phyloP scores from a whole-genome alignment of 2,888 invertebrate species.

The Phalera bucephala region DNA sequence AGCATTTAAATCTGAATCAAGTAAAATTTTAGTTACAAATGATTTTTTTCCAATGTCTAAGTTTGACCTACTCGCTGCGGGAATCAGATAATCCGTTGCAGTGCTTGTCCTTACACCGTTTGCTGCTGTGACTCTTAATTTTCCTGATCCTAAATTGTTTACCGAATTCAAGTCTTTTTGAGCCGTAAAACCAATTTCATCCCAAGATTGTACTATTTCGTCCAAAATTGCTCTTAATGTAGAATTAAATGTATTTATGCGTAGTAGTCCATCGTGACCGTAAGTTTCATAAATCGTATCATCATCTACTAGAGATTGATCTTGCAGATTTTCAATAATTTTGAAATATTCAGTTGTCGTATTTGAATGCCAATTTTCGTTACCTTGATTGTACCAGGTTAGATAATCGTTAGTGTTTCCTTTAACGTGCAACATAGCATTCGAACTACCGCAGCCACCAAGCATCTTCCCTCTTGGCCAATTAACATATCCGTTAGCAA shows the following conservation, averaged over 20 bases:
- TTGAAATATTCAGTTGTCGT: constrained; percentile 5
- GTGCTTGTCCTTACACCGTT: constrained; percentile 36
- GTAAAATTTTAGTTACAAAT: constrained; percentile 65
- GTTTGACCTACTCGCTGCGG: constrained; percentile 20
- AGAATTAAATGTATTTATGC: constrained; percentile 9
- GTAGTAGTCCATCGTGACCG: constrained; percentile 8
- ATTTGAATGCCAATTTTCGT: constrained; percentile 29
- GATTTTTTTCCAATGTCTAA: constrained; percentile 65
- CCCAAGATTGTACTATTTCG: not conserved
- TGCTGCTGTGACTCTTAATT: not conserved
- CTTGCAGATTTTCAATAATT: constrained; percentile 12
- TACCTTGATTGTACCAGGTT: constrained; percentile 73
- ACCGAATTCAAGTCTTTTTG: constrained; percentile 2
- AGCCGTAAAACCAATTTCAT: constrained; percentile 1
- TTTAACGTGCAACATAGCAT: constrained; percentile 76
- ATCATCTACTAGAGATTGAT: constrained; percentile 1
- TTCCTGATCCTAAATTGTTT: constrained; percentile 1
- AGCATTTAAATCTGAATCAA: constrained; percentile 4
- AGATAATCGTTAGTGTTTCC: constrained; percentile 71
- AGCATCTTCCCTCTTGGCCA: constrained; percentile 84
- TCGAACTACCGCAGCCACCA: constrained; percentile 79
- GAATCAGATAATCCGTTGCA: constrained; percentile 80
- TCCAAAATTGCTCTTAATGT: not conserved
- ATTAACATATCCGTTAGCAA: constrained; percentile 34
- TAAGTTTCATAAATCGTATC: constrained; percentile 3